Base-by-base conservation (phyloP, 2,113 vertebrate genomes). In the Pagrus major region DNA sequence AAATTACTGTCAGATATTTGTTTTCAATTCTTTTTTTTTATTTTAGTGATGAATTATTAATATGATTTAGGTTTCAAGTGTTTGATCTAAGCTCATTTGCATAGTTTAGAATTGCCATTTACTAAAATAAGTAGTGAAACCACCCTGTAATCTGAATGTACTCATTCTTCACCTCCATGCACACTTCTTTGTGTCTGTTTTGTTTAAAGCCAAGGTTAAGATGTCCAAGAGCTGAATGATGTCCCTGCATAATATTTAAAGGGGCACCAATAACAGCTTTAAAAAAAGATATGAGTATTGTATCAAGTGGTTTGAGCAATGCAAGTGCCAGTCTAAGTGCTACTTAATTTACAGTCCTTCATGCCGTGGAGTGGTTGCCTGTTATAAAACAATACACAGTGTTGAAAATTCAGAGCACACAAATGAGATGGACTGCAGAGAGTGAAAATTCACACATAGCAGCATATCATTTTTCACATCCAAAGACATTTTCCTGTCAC, bases 201-300 rank as follows among this genome's bases (percentile, higher is more conserved):
- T 68, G 37, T 41, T 55, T 37, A 0, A 58, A 63, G 71, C 44
- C 20, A 41, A 18, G 25, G 64, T 79, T 51, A 56, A 69, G 49
- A 76, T 77, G 18, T 63, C 23, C 54, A 42, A 44, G 3, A 73
- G 78, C 47, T n/a, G 23, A 52, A 39, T 59, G 37, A 64, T 61
- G 37, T 65, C 46, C 2, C 54, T 42, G 29, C 54, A 25, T 55
- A 49, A 27, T 29, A 65, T 55, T 5, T 64, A 61, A 11, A 52
- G 21, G 51, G 35, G 4, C 10, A 41, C 35, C 23, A 31, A 59
- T 61, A 66, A 76, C 46, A 63, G 35, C 41, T 75, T 44, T 29
- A 86, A 52, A 60, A 68, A 80, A 80, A 33, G 37, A 49, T 10
- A 76, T 18, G 58, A 78, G 85, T 60, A 52, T 35, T 33, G 14